phyloP scores from a whole-genome alignment of 1,140 invertebrate species.

The Drosophila pseudoobscura region DNA sequence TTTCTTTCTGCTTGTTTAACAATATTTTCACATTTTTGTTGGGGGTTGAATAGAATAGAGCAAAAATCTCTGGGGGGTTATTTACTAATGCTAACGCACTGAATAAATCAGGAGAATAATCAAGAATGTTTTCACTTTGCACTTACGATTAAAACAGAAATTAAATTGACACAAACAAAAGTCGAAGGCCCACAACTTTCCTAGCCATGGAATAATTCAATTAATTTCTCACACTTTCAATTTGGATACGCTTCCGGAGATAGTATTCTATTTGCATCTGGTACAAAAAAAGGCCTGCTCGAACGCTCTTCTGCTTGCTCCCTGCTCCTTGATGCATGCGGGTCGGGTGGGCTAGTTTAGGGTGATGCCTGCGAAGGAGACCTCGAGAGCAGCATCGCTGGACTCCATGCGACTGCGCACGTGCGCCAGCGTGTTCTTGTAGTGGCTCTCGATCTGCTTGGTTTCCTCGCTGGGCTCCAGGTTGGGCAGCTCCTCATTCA shows the following conservation, averaged over 20 bases:
- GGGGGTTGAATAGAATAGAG: constrained; percentile 58
- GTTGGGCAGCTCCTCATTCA: constrained; percentile 95
- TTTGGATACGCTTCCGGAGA: constrained; percentile 24
- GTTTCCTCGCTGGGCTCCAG: constrained; percentile 97
- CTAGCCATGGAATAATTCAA: constrained; percentile 42
- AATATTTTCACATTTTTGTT: constrained; percentile 71
- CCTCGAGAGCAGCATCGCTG: constrained; percentile 86
- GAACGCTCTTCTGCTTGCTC: constrained; percentile 14
- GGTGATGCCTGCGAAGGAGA: constrained; percentile 82
- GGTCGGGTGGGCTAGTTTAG: constrained; percentile 65
- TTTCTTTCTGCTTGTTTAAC: constrained; percentile 59
- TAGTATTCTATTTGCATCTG: constrained; percentile 25
- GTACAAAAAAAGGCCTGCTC: constrained; percentile 56
- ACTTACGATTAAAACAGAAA: constrained; percentile 64
- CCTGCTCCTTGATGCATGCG: constrained; percentile 11
- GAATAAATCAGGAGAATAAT: constrained; percentile 60
- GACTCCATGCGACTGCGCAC: constrained; percentile 88
- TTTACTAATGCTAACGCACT: constrained; percentile 59
- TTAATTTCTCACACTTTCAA: constrained; percentile 41
- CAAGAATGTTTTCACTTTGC: constrained; percentile 72
- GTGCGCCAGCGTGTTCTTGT: constrained; percentile 94
- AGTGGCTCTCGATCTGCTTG: constrained; percentile 97
- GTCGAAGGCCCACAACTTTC: constrained; percentile 53
- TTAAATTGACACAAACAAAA: constrained; percentile 58
- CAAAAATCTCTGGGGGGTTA: constrained; percentile 47